Evolutionary conservation across 2,888 invertebrate species (phyloP), one percentile per base, ranked within the genome.

Genomic region (Clunio marinus): DNA sequence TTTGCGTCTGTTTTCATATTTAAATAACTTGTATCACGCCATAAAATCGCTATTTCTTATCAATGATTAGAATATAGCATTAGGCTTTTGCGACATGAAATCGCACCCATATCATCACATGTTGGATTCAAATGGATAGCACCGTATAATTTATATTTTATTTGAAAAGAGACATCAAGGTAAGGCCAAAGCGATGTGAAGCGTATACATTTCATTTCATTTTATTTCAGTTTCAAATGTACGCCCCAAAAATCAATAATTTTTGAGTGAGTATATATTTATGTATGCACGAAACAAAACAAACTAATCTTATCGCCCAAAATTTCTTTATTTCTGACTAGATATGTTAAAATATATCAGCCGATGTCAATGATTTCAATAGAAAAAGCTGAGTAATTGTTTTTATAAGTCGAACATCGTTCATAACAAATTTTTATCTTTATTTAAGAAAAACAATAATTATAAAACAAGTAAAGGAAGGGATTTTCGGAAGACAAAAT

Each of bases 61-160:
- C 51, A 51, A 22, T 51, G 51, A 51, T 51, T 51, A 51, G 22
- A 51, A 51, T 22, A 22, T 51, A 17, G 22, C 51, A 51, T 51
- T 51, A 51, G 51, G 7, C 51, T 51, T n/a, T 51, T 51, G 51
- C 51, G 17, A 8, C 17, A n/a, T 8, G 17, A 8, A 20, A 51
- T 51, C 51, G 22, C 51, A 51, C 51, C 51, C 51, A 51, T 51
- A 51, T 51, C 51, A 51, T 51, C 51, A 22, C 22, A 22, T 13
- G 17, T 17, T 5, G 51, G 4, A 51, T 51, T 51, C 8, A n/a
- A 13, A 17, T 51, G 22, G 22, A 51, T 51, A 22, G 51, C 51
- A 51, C 51, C 51, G 51, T 22, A 51, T 51, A 51, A 51, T 51
- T 51, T 51, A 51, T n/a, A n/a, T n/a, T n/a, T n/a, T n/a, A n/a